Percentiles rank a stretch among this genome's conserved stretches.
These are phyloP conservation scores for Petrolisthes cinctipes DNA, from an alignment of 2,888 invertebrate genomes.

Conservation along the genomic window DNA sequence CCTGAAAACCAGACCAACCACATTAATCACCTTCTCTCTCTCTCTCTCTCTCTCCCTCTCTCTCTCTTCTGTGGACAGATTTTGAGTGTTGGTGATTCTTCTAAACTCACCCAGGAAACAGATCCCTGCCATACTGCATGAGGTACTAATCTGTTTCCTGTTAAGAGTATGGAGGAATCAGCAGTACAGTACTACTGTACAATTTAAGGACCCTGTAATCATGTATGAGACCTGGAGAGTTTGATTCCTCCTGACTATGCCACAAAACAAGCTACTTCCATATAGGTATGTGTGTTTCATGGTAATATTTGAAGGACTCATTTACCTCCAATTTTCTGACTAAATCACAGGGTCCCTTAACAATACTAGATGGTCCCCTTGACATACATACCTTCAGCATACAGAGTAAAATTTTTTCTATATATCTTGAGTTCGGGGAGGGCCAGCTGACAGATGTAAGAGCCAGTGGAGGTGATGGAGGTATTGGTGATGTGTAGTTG, in stretches of 20 bases:
- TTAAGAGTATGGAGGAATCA: no score
- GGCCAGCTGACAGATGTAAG: conserved; percentile 33
- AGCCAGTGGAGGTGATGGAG: conserved; percentile 18
- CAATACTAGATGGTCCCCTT: neutral
- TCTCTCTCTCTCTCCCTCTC: neutral
- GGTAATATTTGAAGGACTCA: no score
- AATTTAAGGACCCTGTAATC: neutral
- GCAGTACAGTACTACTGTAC: no score
- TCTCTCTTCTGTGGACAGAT: neutral
- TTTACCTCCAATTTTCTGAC: no score
- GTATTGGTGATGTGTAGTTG: conserved; percentile 16
- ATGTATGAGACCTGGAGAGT: no score
- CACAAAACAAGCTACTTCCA: no score
- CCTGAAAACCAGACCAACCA: conserved; percentile 9
- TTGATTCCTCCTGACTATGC: no score
- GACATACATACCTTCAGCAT: conserved; percentile 27
- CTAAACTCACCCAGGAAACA: no score
- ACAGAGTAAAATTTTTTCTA: conserved; percentile 24
- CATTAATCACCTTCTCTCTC: neutral
- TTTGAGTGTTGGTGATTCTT: no score
- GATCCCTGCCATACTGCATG: no score
- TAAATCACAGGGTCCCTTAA: neutral
- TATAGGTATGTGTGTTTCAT: no score
- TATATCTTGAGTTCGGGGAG: conserved; percentile 20
- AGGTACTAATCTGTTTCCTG: no score